Evolutionary conservation across 2,797 vertebrate genomes (phyloP), one percentile per base, ranked within the genome.

Genomic region (Triplophysa yarkandensis): DNA sequence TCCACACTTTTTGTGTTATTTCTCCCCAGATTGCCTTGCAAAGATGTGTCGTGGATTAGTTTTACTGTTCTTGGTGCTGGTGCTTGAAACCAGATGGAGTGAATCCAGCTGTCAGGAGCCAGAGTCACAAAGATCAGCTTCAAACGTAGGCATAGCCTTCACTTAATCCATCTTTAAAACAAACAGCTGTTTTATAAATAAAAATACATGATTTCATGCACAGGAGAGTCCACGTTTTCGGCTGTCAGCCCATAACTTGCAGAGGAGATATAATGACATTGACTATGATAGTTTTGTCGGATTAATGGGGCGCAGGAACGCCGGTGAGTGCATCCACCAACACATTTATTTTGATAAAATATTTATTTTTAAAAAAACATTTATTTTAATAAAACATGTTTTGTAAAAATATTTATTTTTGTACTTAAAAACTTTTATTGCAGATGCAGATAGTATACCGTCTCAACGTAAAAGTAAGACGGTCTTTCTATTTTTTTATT

Each of bases 241-340:
- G 28, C 89, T 83, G 41, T 75, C 92, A 16, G 89, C 93, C 72
- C 86, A 87, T 1, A 91, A 87, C 17, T 80, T 94, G 80, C 83
- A 93, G 68, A 94, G 92, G 86, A 86, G 91, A 68, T 93, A 94
- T 55, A 92, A 89, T 44, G 92, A 94, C 79, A 85, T 93, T 85
- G 94, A 94, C 80, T 94, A 94, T 77, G 94, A 96, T 85, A 95
- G 91, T 77, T 89, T 97, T 84, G 93, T 96, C 52, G 93, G 92
- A 71, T 81, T 92, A 80, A 93, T 95, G 92, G 93, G 94, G 57
- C 92, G 91, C 85, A 91, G 94, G 80, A 91, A 85, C 65, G 64
- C 91, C 1, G 93, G 95, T 95, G 87, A 91, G 90, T 74, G 14
- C 17, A n/a, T 4, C 30, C 43, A 28, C 54, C 9, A 57, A 32